A percentile compares a stretch with the other conserved stretches of the same genome.
Evolutionary conservation across 2,888 invertebrate species (phyloP).

Genomic region (Caenorhabditis macrosperma): DNA sequence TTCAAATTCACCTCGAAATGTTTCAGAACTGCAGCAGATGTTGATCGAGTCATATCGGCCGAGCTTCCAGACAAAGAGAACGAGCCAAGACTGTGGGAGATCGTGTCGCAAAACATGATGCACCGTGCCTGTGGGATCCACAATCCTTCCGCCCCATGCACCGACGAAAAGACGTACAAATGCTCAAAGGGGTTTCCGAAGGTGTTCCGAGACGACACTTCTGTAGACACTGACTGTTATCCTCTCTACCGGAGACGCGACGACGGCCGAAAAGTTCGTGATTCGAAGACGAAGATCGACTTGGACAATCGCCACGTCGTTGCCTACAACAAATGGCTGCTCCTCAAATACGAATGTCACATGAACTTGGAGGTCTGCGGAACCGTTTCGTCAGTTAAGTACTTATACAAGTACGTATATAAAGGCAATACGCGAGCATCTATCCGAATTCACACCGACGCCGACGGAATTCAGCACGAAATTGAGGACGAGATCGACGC

Average conservation of each 20-base stretch:
- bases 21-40: slow-evolving; percentile 23
- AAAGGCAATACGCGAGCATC: neutral
- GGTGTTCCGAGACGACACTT: too few species aligned
- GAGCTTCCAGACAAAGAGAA: slow-evolving; percentile 67
- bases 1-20: too few species aligned
- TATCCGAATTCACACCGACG: neutral
- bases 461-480: neutral
- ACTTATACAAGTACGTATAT: too few species aligned
- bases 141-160: slow-evolving; percentile 76
- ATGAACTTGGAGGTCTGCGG: slow-evolving; percentile 76
- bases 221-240: slow-evolving; percentile 78
- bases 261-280: slow-evolving; percentile 54
- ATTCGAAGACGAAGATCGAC: too few species aligned
- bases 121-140: slow-evolving; percentile 73
- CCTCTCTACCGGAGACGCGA: slow-evolving; percentile 78
- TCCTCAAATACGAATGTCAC: slow-evolving; percentile 65
- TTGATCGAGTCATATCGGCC: slow-evolving; percentile 52
- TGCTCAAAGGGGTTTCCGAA: too few species aligned
- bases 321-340: slow-evolving; percentile 78
- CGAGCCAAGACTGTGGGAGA: slow-evolving; percentile 60
- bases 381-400: slow-evolving; percentile 63
- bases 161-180: too few species aligned
- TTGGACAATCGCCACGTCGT: slow-evolving; percentile 80
- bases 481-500: slow-evolving; percentile 54
- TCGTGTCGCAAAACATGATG: slow-evolving; percentile 68